A percentile compares a stretch with the other conserved stretches of the same genome.
phyloP scores from a whole-genome alignment of 1,140 invertebrate species.

The Campoletis sonorensis region DNA sequence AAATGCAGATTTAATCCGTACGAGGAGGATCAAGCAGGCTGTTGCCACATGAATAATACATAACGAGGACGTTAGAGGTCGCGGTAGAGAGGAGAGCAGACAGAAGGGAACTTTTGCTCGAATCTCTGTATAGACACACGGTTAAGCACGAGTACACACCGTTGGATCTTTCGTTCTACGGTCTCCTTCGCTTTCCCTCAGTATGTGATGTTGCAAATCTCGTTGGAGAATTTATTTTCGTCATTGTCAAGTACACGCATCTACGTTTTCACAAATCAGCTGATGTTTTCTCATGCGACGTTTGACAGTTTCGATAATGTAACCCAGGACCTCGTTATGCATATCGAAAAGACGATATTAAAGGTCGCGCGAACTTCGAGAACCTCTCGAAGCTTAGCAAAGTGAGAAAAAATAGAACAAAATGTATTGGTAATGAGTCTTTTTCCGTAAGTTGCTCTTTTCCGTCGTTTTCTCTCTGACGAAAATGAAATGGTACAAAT shows the following conservation, averaged over 20 bases:
- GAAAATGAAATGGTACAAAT: too few species aligned
- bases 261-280: too few species aligned
- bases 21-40: conserved; percentile 64
- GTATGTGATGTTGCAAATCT: background rate
- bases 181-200: background rate
- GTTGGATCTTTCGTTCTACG: background rate
- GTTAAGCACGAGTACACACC: background rate
- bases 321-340: too few species aligned
- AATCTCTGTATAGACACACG: background rate
- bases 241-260: background rate
- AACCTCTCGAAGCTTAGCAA: too few species aligned
- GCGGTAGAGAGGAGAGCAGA: background rate
- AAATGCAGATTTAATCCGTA: conserved; percentile 69
- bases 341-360: too few species aligned
- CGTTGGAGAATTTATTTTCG: conserved; percentile 1
- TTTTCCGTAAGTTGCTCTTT: too few species aligned
- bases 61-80: conserved; percentile 42
- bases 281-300: too few species aligned
- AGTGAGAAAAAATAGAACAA: too few species aligned
- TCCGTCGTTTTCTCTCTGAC: too few species aligned
- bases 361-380: too few species aligned
- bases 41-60: conserved; percentile 67
- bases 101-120: background rate
- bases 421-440: too few species aligned
- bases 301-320: too few species aligned